Evolutionary conservation across 2,113 vertebrate genomes (phyloP).

Genomic region (Myiagra hebetior): DNA sequence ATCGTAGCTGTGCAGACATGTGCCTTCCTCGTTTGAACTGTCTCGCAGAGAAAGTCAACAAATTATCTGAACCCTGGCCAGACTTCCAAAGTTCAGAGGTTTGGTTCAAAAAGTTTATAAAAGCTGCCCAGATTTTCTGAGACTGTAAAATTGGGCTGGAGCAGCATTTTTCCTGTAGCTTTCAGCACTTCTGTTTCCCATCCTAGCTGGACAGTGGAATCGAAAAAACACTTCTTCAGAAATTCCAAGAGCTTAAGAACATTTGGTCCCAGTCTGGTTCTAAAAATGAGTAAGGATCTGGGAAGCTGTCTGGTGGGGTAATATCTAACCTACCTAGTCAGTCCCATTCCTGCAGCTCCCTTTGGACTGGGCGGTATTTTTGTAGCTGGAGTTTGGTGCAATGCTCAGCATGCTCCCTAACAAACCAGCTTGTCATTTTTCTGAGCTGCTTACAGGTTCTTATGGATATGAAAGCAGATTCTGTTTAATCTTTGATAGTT

Average conservation of each 20-base stretch:
- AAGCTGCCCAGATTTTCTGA: constrained; percentile 43
- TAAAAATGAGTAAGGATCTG: constrained; percentile 48
- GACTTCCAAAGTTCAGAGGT: constrained; percentile 30
- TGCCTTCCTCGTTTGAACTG: not conserved
- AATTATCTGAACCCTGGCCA: constrained; percentile 12
- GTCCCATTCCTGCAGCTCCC: not conserved
- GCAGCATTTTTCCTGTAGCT: constrained; percentile 40
- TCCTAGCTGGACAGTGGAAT: constrained; percentile 31
- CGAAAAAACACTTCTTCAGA: constrained; percentile 51
- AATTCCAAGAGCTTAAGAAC: constrained; percentile 61
- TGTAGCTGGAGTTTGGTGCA: not conserved
- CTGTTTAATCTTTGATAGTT: not conserved
- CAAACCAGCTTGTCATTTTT: not conserved
- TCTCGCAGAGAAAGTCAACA: not conserved
- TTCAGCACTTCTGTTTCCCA: constrained; percentile 61
- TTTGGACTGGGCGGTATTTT: not conserved
- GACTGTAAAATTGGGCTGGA: constrained; percentile 51
- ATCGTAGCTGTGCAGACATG: accelerated
- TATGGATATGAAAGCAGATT: not conserved
- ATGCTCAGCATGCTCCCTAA: not conserved
- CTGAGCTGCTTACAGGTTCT: not conserved
- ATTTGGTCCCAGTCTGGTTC: constrained; percentile 49
- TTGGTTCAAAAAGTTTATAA: constrained; percentile 48
- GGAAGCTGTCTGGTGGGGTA: constrained; percentile 9
- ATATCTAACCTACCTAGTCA: not conserved